These are phyloP conservation scores for Oncorhynchus kisutch DNA, from an alignment of 2,113 vertebrate genomes.

Conservation along the genomic window DNA sequence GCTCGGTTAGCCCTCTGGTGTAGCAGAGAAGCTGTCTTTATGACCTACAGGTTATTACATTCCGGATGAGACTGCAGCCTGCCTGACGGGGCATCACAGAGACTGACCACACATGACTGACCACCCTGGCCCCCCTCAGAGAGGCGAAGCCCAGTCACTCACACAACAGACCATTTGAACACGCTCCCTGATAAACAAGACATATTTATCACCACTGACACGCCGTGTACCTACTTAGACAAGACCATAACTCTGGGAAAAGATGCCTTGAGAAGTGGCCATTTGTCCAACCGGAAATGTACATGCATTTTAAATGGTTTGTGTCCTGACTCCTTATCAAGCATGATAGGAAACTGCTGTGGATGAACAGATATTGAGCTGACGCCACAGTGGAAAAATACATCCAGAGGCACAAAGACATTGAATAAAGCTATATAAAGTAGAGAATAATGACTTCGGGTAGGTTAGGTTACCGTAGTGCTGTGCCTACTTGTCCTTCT, in stretches of 20 bases:
- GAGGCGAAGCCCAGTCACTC: not conserved
- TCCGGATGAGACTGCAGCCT: constrained; percentile 39
- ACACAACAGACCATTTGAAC: not conserved
- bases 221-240: too few relatives aligned
- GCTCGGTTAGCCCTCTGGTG: not conserved
- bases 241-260: too few relatives aligned
- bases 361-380: not conserved
- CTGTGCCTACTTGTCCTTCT: constrained; percentile 47
- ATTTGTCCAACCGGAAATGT: not conserved
- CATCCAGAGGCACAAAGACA: constrained; percentile 38
- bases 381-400: constrained; percentile 50
- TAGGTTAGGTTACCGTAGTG: not conserved
- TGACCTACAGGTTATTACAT: constrained; percentile 65
- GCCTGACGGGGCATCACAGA: constrained; percentile 44
- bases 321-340: not conserved
- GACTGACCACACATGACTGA: constrained; percentile 45
- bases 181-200: not conserved
- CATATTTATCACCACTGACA: too few relatives aligned
- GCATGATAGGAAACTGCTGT: not conserved
- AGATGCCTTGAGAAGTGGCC: not conserved
- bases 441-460: too few relatives aligned
- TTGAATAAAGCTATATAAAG: constrained; percentile 36
- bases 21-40: constrained; percentile 36
- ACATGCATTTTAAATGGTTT: not conserved
- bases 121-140: not conserved